phyloP scores from a whole-genome alignment of 2,113 vertebrate genomes.

The Lycaon pictus region DNA sequence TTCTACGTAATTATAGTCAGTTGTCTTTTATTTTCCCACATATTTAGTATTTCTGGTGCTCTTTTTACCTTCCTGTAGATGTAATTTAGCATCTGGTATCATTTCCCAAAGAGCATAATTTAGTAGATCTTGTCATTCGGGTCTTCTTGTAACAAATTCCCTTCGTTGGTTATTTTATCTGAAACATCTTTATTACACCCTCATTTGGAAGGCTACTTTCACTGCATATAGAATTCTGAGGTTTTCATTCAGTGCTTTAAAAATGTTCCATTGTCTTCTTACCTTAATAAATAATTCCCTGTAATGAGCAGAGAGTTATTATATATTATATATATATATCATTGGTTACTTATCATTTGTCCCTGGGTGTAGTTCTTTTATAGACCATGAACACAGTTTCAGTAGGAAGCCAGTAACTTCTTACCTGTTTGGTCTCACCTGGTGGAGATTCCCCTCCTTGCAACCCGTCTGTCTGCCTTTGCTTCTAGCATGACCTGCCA shows the following conservation, averaged over 20 bases:
- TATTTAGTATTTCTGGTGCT: not conserved
- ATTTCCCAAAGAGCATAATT: conserved; percentile 11
- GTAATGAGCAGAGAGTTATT: not conserved
- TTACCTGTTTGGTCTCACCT: not conserved
- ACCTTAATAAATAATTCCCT: not conserved
- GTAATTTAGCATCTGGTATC: conserved; percentile 13
- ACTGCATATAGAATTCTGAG: not conserved
- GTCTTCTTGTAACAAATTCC: not conserved
- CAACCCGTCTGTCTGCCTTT: not conserved
- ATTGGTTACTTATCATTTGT: not conserved
- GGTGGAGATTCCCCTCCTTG: not conserved
- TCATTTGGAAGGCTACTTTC: not conserved
- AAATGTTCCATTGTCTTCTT: not conserved
- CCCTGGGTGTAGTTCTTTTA: not conserved
- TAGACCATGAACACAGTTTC: accelerated
- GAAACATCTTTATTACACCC: conserved; percentile 1
- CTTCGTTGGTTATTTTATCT: not conserved
- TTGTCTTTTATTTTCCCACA: not conserved
- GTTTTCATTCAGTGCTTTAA: not conserved
- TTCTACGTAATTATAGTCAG: not conserved
- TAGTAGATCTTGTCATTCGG: not conserved
- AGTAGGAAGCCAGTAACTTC: not conserved
- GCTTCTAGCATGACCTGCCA: not conserved
- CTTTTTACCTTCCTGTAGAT: not conserved
- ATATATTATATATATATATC: not conserved